A percentile compares a stretch with the other conserved stretches of the same genome.
Conservation (phyloP, 1,140 invertebrate genomes). For the Anastrepha ludens region DNA sequence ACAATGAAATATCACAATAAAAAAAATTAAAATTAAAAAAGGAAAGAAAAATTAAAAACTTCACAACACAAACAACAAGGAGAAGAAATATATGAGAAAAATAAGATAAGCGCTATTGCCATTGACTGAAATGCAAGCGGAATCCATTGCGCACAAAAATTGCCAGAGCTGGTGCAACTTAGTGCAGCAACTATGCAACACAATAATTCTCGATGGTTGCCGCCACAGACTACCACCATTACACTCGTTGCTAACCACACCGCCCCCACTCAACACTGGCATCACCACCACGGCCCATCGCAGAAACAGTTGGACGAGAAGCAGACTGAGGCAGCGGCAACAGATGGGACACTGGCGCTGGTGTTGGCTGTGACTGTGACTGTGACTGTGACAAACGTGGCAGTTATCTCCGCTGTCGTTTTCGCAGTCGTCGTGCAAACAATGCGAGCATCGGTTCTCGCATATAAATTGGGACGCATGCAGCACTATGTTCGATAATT, state of each 20-base stretch:
- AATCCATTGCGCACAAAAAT: background rate
- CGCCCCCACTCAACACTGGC: too few species aligned
- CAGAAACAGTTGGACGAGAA: too few species aligned
- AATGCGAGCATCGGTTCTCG: background rate
- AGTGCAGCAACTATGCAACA: constrained; percentile 1
- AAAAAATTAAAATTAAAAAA: too few species aligned
- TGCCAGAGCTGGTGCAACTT: background rate
- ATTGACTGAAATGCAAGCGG: background rate
- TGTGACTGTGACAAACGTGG: background rate
- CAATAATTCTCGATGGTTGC: background rate
- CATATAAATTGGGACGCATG: constrained; percentile 25
- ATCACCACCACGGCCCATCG: too few species aligned
- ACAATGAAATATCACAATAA: background rate
- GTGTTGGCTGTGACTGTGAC: too few species aligned
- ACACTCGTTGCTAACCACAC: background rate
- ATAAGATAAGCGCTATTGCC: background rate
- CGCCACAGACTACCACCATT: background rate
- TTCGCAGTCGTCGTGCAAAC: background rate
- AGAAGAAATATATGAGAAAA: background rate
- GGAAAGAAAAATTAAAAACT: background rate
- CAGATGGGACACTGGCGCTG: background rate
- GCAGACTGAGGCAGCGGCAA: too few species aligned
- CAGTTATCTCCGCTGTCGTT: constrained; percentile 39
- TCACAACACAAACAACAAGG: background rate
- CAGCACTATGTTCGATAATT: constrained; percentile 1